These are phyloP conservation scores for Cricetomys ansorgei DNA, from an alignment of 2,113 vertebrate species.

Conservation along the genomic window DNA sequence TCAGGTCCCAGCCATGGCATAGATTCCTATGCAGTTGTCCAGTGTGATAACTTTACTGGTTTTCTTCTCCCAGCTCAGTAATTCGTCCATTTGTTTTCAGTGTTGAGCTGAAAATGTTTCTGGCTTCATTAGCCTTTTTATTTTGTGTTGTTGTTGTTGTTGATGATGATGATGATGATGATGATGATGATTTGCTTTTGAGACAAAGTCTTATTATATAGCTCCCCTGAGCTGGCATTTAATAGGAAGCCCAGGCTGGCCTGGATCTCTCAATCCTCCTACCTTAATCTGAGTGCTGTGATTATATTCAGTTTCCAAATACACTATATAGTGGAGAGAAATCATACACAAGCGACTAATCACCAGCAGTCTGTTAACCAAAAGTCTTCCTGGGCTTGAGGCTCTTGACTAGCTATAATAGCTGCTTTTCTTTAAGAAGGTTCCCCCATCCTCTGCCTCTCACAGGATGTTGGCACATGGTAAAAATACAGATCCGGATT, in stretches of 20 bases:
- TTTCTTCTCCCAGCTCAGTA: background rate
- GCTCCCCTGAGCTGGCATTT: background rate
- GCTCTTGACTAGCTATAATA: background rate
- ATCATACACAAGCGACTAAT: background rate
- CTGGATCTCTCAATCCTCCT: background rate
- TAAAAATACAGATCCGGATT: background rate
- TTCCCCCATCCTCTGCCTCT: background rate
- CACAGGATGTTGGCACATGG: background rate
- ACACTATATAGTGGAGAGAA: background rate
- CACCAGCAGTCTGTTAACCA: background rate
- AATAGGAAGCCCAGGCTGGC: background rate
- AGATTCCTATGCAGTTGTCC: background rate
- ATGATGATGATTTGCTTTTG: background rate
- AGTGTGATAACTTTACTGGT: background rate
- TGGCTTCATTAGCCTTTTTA: background rate
- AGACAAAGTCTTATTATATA: background rate
- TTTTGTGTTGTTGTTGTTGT: background rate
- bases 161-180: too few relatives aligned
- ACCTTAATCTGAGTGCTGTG: background rate
- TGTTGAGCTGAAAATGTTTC: conserved; percentile 5
- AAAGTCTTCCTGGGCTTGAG: background rate
- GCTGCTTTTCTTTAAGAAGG: background rate
- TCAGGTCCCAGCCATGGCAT: background rate
- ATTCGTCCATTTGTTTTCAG: conserved; percentile 18
- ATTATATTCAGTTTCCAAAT: background rate